Evolutionary conservation across 2,888 invertebrate species (phyloP).

Genomic region (Ormia ochracea): DNA sequence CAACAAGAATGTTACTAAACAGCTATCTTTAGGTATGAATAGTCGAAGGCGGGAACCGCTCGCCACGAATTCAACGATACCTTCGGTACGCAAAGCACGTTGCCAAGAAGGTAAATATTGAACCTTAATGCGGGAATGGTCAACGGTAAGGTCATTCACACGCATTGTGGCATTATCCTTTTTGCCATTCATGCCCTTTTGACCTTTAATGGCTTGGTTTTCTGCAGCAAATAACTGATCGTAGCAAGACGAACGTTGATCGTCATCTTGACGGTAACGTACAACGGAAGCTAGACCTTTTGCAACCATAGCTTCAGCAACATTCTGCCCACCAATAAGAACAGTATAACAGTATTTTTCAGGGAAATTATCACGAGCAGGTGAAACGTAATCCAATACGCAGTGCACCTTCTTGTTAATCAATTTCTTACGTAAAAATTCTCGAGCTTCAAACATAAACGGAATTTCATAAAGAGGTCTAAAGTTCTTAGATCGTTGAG

Average conservation of each 20-base stretch:
- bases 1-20: conserved; percentile 93
- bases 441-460: conserved; percentile 98
- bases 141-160: conserved; percentile 89
- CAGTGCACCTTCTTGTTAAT: conserved; percentile 96
- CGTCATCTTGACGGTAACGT: conserved; percentile 95
- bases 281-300: conserved; percentile 96
- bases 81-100: conserved; percentile 92
- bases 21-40: conserved; percentile 95
- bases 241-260: conserved; percentile 95
- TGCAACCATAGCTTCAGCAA: conserved; percentile 93
- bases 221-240: conserved; percentile 95
- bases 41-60: conserved; percentile 95
- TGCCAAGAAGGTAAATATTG: conserved; percentile 96
- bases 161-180: conserved; percentile 91
- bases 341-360: conserved; percentile 98
- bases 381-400: conserved; percentile 96
- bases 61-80: conserved; percentile 96
- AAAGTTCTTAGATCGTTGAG: conserved; percentile 84
- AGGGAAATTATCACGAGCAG: conserved; percentile 93
- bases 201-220: conserved; percentile 91
- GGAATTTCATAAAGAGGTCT: conserved; percentile 98
- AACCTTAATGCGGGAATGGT: conserved; percentile 83
- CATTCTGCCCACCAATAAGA: conserved; percentile 88
- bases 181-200: conserved; percentile 86
- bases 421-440: conserved; percentile 95